Conservation (phyloP, 2,797 vertebrate genomes). For the Clarias laeviceps region DNA sequence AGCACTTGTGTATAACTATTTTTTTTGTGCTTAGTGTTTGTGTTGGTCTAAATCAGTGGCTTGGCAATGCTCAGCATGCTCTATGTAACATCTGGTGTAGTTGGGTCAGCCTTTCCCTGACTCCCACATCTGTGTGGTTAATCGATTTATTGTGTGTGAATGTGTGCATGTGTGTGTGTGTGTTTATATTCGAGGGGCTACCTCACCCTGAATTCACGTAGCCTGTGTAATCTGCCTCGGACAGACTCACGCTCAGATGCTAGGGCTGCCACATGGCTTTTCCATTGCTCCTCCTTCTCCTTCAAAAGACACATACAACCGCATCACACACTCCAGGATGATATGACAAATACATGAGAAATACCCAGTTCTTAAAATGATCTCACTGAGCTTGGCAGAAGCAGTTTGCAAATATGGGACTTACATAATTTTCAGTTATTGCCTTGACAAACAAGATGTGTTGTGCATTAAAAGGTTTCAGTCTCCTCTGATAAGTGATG, state of each 20-base stretch:
- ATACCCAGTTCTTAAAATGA: constrained; percentile 2
- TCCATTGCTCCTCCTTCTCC: constrained; percentile 74
- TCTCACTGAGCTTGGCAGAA: constrained; percentile 10
- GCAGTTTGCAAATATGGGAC: constrained; percentile 6
- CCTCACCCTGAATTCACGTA: constrained; percentile 74
- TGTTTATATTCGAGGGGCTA: constrained; percentile 16
- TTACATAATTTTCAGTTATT: background rate
- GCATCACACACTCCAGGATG: constrained; percentile 25
- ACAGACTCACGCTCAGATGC: constrained; percentile 66
- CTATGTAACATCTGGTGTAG: constrained; percentile 46
- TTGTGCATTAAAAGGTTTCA: constrained; percentile 8
- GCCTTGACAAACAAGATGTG: background rate
- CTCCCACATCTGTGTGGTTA: constrained; percentile 40
- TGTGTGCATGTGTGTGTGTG: background rate
- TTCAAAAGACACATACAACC: constrained; percentile 49
- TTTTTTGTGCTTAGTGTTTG: constrained; percentile 21
- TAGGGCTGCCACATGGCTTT: constrained; percentile 62
- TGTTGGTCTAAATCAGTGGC: background rate
- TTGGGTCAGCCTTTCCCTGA: constrained; percentile 37
- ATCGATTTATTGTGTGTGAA: constrained; percentile 16
- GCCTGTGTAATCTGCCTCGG: constrained; percentile 65
- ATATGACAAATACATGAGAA: constrained; percentile 8
- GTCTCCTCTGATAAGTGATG: constrained; percentile 2
- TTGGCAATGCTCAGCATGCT: constrained; percentile 39
- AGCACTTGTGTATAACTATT: background rate